phyloP scores from a whole-genome alignment of 2,113 vertebrate genomes.

The Rhipidura dahli region DNA sequence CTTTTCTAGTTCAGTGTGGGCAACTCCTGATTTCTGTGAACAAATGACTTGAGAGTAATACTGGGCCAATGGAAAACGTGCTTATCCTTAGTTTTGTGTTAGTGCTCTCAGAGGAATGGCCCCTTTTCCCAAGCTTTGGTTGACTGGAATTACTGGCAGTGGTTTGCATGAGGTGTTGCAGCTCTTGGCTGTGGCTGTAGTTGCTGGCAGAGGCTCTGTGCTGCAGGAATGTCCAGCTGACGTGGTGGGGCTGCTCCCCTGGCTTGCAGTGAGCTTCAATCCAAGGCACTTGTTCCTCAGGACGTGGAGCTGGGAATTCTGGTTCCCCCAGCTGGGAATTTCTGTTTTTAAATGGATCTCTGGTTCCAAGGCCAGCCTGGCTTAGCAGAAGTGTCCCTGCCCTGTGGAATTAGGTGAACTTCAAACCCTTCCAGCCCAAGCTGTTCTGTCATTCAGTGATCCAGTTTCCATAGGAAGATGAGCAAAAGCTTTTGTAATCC shows the following conservation, averaged over 20 bases:
- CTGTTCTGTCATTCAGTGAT: accelerated
- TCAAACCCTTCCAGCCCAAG: neutral
- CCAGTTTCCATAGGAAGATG: neutral
- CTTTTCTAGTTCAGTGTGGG: neutral
- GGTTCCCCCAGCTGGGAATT: neutral
- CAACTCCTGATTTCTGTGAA: neutral
- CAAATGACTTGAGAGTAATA: neutral
- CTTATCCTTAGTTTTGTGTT: neutral
- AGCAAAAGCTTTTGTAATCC: neutral
- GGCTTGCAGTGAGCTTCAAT: neutral
- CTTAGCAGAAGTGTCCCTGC: neutral
- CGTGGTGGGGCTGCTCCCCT: neutral
- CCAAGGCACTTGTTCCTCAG: conserved; percentile 42
- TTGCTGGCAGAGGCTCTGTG: accelerated
- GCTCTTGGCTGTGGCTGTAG: neutral
- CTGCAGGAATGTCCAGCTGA: neutral
- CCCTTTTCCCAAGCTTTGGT: neutral
- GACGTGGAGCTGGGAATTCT: accelerated
- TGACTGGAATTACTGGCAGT: neutral
- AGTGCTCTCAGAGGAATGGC: neutral
- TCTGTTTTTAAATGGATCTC: neutral
- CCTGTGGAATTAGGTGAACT: neutral
- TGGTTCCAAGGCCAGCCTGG: neutral
- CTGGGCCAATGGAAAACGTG: neutral
- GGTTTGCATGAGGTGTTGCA: conserved; percentile 3